Percentiles rank a stretch among this genome's conserved stretches.
These are phyloP conservation scores for Zaprionus ornatus DNA, from an alignment of 1,140 invertebrate species.

Conservation along the genomic window DNA sequence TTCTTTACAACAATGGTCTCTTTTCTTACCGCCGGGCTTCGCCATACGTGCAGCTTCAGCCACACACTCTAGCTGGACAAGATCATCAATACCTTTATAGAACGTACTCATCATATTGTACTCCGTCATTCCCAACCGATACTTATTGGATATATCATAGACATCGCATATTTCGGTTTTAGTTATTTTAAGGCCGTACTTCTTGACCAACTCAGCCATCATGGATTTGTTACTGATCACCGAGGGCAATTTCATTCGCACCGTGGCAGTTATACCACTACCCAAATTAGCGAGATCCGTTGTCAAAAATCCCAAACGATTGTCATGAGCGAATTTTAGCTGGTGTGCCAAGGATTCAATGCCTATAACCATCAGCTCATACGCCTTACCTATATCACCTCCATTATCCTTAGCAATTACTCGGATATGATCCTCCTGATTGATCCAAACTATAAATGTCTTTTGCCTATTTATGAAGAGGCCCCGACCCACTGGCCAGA, in stretches of 20 bases:
- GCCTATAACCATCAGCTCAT: conserved; percentile 93
- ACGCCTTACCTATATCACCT: conserved; percentile 95
- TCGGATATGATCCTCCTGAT: conserved; percentile 98
- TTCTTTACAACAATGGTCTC: no score
- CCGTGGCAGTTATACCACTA: conserved; percentile 97
- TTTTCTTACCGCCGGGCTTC: no score
- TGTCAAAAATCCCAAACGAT: conserved; percentile 96
- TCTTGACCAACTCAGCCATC: conserved; percentile 94
- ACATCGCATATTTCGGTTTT: conserved; percentile 95
- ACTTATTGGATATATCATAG: conserved; percentile 96
- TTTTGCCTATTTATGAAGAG: conserved; percentile 94
- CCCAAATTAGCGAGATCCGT: conserved; percentile 99
- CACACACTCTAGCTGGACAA: conserved; percentile 91
- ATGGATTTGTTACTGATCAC: conserved; percentile 92
- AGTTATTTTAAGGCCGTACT: conserved; percentile 96
- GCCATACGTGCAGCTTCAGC: neutral
- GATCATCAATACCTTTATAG: conserved; percentile 93
- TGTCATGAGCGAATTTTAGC: conserved; percentile 93
- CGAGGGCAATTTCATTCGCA: conserved; percentile 98
- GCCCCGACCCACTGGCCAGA: conserved; percentile 97
- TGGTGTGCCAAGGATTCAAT: conserved; percentile 96
- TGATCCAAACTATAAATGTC: conserved; percentile 97
- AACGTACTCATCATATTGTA: conserved; percentile 94
- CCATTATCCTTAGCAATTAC: conserved; percentile 99
- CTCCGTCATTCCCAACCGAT: conserved; percentile 93